A percentile compares a stretch with the other conserved stretches of the same genome.
phyloP scores from a whole-genome alignment of 2,113 vertebrate genomes.

The Bambusicola thoracicus region DNA sequence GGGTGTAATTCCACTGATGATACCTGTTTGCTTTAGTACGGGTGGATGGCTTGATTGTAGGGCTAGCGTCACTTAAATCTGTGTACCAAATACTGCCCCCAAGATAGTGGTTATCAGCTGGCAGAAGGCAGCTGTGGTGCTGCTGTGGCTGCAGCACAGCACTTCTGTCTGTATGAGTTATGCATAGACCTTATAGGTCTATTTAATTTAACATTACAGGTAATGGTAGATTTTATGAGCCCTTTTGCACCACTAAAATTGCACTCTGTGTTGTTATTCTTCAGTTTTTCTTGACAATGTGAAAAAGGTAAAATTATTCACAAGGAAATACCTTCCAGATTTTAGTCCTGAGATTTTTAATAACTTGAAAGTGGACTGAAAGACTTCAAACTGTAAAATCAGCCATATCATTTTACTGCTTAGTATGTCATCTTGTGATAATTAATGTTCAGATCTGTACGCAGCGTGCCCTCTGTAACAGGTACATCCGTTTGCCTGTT shows the following conservation, averaged over 20 bases:
- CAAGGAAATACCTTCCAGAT: not conserved
- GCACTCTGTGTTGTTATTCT: not conserved
- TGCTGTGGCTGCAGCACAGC: not conserved
- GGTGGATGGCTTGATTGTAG: slow-evolving; percentile 1
- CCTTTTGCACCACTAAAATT: not conserved
- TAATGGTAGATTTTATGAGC: not conserved
- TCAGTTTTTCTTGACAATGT: not conserved
- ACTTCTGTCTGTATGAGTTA: not conserved
- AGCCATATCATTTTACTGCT: not conserved
- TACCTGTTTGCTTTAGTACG: not conserved
- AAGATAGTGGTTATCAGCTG: not conserved
- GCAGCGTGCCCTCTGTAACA: not conserved
- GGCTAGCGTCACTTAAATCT: not conserved
- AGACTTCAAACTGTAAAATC: not conserved
- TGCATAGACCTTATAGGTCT: not conserved
- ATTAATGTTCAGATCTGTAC: not conserved
- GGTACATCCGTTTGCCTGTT: not conserved
- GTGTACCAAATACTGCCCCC: too few relatives aligned
- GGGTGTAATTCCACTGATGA: not conserved
- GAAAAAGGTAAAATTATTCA: not conserved
- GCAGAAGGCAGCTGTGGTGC: not conserved
- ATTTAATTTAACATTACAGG: not conserved
- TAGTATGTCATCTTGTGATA: not conserved
- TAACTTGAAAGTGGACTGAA: not conserved
- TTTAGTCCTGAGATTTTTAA: not conserved